Percentiles rank a stretch among this genome's conserved stretches.
Conservation (phyloP, 2,113 vertebrate genomes). For the Gopherus flavomarginatus region DNA sequence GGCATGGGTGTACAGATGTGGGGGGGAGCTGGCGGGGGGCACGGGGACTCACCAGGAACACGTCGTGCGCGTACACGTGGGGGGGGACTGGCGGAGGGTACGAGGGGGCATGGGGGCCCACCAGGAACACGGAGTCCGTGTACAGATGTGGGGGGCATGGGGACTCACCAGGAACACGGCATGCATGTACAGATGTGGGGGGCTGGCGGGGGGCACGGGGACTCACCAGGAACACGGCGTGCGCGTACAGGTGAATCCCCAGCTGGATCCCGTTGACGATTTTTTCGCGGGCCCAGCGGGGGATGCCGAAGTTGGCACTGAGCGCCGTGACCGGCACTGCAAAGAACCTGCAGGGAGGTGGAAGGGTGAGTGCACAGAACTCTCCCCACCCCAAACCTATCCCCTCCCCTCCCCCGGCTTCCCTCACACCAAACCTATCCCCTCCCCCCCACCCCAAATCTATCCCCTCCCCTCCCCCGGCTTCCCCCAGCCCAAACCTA, state of each 20-base stretch:
- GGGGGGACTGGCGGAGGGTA: no score
- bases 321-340: slow-evolving; percentile 92
- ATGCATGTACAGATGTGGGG: no score
- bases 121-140: neutral
- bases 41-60: slow-evolving; percentile 89
- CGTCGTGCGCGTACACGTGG: slow-evolving; percentile 88
- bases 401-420: no score
- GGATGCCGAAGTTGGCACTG: slow-evolving; percentile 93
- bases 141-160: neutral
- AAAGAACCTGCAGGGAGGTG: slow-evolving; percentile 85
- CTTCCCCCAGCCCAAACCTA: no score
- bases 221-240: no score
- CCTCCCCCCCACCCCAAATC: no score
- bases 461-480: no score
- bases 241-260: slow-evolving; percentile 93
- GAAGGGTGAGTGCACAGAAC: neutral
- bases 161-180: slow-evolving; percentile 84
- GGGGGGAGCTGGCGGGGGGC: no score
- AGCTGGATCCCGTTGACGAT: slow-evolving; percentile 95
- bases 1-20: slow-evolving; percentile 92
- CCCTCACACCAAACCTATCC: neutral
- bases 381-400: neutral
- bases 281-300: slow-evolving; percentile 94
- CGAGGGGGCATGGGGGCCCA: no score
- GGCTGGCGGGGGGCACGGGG: no score